phyloP scores from a whole-genome alignment of 2,888 invertebrate genomes.

The Lochmaea capreae region DNA sequence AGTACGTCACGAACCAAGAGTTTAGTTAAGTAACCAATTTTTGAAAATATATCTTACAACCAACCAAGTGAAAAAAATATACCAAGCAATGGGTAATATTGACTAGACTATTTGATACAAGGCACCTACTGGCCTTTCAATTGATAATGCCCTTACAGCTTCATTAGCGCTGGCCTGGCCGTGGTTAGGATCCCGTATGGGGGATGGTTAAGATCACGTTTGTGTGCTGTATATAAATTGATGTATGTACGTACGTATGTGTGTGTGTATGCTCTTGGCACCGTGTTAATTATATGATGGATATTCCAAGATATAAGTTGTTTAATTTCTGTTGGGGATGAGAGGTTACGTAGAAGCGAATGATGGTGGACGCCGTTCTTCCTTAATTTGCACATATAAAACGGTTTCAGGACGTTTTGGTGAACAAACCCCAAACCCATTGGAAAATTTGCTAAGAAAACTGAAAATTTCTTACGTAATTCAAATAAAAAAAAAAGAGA shows the following conservation, averaged over 20 bases:
- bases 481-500: no score
- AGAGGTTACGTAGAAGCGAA: background rate
- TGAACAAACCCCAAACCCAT: no score
- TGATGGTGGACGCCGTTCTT: no score
- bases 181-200: conserved; percentile 17
- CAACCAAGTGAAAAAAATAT: no score
- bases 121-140: conserved; percentile 46
- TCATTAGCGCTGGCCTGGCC: conserved; percentile 38
- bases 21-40: no score
- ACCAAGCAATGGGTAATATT: background rate
- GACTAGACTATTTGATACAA: background rate
- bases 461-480: no score
- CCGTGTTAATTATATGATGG: conserved; percentile 57
- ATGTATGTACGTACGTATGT: conserved; percentile 43
- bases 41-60: no score
- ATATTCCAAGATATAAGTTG: conserved; percentile 55
- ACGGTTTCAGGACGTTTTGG: no score
- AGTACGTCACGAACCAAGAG: no score
- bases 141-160: conserved; percentile 43
- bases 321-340: conserved; percentile 9
- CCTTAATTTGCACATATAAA: no score
- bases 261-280: conserved; percentile 54
- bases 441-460: no score
- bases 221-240: conserved; percentile 23
- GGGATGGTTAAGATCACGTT: conserved; percentile 34